phyloP scores from a whole-genome alignment of 1,140 invertebrate species.

The Carcinoscorpius rotundicauda region DNA sequence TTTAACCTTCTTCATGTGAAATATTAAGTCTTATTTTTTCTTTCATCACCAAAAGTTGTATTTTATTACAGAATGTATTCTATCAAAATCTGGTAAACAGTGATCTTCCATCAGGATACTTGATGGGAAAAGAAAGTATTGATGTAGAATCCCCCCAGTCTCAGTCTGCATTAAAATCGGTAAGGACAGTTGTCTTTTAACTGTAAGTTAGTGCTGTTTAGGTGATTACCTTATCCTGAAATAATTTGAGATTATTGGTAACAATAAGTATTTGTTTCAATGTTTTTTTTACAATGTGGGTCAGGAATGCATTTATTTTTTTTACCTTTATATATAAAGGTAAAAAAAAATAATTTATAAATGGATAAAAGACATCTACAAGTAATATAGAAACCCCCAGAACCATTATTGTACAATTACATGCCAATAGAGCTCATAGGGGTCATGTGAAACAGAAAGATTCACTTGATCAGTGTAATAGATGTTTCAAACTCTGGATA shows the following conservation, averaged over 20 bases:
- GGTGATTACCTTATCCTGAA: neutral
- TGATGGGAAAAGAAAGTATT: neutral
- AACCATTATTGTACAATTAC: too few species aligned
- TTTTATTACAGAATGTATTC: conserved; percentile 51
- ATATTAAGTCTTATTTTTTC: too few species aligned
- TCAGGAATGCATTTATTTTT: neutral
- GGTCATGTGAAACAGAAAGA: too few species aligned
- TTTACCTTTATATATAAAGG: too few species aligned
- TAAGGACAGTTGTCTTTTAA: neutral
- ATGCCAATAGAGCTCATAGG: too few species aligned
- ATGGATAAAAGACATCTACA: too few species aligned
- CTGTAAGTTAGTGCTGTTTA: neutral
- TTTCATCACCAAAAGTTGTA: neutral
- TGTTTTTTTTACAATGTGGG: neutral
- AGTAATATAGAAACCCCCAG: too few species aligned
- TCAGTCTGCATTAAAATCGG: neutral
- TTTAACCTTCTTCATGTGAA: too few species aligned
- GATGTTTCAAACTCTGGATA: too few species aligned
- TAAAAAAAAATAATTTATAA: too few species aligned
- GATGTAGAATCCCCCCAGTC: conserved; percentile 4
- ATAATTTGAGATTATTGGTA: conserved; percentile 3
- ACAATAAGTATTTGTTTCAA: neutral
- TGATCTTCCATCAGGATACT: conserved; percentile 30
- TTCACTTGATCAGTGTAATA: too few species aligned
- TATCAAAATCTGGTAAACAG: conserved; percentile 46